Conservation (phyloP, 2,797 vertebrate species). For the Hydrophis major region DNA sequence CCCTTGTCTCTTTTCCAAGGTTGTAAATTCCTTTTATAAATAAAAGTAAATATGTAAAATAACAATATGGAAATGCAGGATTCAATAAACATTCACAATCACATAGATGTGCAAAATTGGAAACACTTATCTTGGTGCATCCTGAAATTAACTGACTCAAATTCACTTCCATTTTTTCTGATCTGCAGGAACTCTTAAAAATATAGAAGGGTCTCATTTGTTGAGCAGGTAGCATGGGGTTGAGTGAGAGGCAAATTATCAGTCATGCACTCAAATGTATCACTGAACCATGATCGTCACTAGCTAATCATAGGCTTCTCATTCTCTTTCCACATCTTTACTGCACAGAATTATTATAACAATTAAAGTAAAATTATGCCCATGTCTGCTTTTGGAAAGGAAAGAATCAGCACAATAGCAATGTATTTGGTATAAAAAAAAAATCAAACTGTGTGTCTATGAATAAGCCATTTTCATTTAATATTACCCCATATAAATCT, state of each 20-base stretch:
- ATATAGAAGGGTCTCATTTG: not conserved
- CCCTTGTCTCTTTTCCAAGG: not conserved
- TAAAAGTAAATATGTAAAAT: not conserved
- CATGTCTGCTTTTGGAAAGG: not conserved
- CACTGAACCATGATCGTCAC: not conserved
- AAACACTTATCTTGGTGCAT: not conserved
- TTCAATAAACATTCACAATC: not conserved
- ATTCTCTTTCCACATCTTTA: not conserved
- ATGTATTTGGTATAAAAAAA: not conserved
- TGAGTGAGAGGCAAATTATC: not conserved
- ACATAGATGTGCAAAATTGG: not conserved
- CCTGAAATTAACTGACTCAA: not conserved
- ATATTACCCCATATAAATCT: not conserved
- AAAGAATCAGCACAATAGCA: not conserved
- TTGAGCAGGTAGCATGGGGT: not conserved
- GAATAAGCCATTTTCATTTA: not conserved
- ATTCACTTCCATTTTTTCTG: not conserved
- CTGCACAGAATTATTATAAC: not conserved
- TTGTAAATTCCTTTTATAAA: not conserved
- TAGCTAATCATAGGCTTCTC: not conserved
- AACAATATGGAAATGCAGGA: not conserved
- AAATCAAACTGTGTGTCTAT: not conserved
- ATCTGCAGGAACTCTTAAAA: not conserved
- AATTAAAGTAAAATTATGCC: not conserved
- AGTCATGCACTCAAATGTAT: not conserved